These are phyloP conservation scores for Probaryconus sp. DNA, from an alignment of 1,140 invertebrate species.

Conservation along the genomic window DNA sequence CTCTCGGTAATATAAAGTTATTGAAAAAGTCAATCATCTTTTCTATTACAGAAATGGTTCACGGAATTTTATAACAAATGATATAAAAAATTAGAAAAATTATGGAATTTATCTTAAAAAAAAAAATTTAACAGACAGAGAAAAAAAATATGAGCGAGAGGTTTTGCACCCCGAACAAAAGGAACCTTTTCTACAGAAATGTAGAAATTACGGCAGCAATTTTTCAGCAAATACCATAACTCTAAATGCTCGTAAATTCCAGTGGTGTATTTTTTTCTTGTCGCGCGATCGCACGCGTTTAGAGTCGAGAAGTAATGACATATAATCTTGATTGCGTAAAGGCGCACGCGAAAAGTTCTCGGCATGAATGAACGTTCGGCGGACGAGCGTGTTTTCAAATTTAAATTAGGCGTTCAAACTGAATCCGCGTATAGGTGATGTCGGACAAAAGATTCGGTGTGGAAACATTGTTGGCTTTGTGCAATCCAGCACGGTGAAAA, in stretches of 20 bases:
- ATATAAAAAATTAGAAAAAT: too few species aligned
- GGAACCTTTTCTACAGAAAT: background rate
- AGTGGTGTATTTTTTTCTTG: background rate
- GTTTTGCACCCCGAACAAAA: background rate
- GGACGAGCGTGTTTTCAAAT: conserved; percentile 6
- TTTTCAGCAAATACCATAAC: background rate
- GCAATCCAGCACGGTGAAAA: background rate
- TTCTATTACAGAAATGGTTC: background rate
- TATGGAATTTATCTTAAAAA: too few species aligned
- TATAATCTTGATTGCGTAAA: conserved; percentile 14
- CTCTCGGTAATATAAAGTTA: background rate
- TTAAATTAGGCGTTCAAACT: conserved; percentile 7
- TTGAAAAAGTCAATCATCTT: background rate
- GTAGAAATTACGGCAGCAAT: background rate
- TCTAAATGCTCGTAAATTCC: conserved; percentile 2
- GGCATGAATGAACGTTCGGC: background rate
- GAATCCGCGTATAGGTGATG: too few species aligned
- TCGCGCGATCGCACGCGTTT: background rate
- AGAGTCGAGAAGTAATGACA: background rate
- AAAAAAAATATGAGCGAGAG: conserved; percentile 11
- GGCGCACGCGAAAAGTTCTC: background rate
- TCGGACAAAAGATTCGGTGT: too few species aligned
- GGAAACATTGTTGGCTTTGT: too few species aligned
- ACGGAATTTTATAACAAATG: too few species aligned
- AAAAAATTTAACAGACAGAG: too few species aligned